phyloP scores from a whole-genome alignment of 2,113 vertebrate genomes.

The Orycteropus afer region DNA sequence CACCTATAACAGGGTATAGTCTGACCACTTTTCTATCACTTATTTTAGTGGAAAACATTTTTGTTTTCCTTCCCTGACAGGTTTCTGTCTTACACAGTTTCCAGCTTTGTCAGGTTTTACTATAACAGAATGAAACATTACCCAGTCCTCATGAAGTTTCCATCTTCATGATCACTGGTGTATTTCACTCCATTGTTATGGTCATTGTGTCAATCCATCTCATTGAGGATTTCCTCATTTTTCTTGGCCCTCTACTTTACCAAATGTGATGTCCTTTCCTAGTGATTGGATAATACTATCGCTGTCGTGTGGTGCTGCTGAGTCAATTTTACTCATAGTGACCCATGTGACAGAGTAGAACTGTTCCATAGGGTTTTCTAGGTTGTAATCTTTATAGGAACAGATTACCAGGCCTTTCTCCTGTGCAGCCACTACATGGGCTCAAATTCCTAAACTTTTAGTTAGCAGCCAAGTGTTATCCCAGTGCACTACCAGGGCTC shows the following conservation, averaged over 20 bases:
- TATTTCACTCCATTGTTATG: neutral
- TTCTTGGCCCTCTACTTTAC: neutral
- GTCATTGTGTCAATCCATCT: neutral
- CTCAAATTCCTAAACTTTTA: neutral
- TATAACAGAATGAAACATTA: neutral
- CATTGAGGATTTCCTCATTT: neutral
- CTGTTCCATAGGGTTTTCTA: neutral
- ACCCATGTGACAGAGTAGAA: no score
- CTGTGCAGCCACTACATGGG: neutral
- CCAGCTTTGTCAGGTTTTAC: neutral
- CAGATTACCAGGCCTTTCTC: neutral
- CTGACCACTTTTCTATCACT: neutral
- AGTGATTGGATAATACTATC: neutral
- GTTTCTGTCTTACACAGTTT: neutral
- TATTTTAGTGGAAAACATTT: neutral
- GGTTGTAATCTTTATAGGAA: neutral
- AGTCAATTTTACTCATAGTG: neutral
- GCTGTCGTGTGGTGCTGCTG: neutral
- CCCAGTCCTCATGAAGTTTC: neutral
- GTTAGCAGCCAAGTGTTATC: neutral
- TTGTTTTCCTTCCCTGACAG: neutral
- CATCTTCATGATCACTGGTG: neutral
- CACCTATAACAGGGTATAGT: neutral
- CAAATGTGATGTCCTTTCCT: neutral
- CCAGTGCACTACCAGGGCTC: neutral